Percentiles rank a stretch among this genome's conserved stretches.
phyloP scores from a whole-genome alignment of 2,888 invertebrate genomes.

The Bombyx huttoni region DNA sequence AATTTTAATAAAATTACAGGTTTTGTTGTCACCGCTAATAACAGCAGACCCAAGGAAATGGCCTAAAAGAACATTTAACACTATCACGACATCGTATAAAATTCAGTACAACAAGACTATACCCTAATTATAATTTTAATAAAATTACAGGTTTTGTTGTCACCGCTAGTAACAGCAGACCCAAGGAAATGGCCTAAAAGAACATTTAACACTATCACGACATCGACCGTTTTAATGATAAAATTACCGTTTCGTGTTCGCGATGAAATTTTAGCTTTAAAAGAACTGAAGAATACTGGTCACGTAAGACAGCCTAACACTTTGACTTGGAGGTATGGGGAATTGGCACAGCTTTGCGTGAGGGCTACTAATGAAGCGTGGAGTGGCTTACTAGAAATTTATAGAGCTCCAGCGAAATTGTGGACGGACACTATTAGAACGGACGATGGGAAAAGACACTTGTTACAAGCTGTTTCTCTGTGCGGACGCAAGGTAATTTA shows the following conservation, averaged over 20 bases:
- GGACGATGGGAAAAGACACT: constrained; percentile 66
- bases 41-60: constrained; percentile 58
- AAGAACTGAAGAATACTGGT: constrained; percentile 38
- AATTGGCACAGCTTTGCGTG: constrained; percentile 42
- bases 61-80: constrained; percentile 35
- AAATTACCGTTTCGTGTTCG: constrained; percentile 37
- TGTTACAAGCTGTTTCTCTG: constrained; percentile 75
- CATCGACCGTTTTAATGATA: constrained; percentile 25
- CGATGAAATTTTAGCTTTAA: constrained; percentile 44
- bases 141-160: constrained; percentile 42
- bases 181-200: constrained; percentile 57
- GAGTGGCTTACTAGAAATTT: constrained; percentile 36
- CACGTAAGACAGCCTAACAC: constrained; percentile 41
- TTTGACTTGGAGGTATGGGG: constrained; percentile 55
- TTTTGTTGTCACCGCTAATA: constrained; percentile 50
- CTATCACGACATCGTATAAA: constrained; percentile 22
- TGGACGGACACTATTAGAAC: constrained; percentile 72
- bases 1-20: constrained; percentile 24
- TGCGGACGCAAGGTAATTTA: constrained; percentile 75
- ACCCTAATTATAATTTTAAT: background rate
- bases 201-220: constrained; percentile 23
- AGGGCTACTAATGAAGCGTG: constrained; percentile 45
- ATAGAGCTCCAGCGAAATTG: constrained; percentile 49
- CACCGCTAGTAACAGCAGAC: constrained; percentile 52
- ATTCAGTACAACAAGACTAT: too few relatives aligned